Base-by-base conservation (phyloP, 2,888 invertebrate species). In the Ariolimax columbianus region DNA sequence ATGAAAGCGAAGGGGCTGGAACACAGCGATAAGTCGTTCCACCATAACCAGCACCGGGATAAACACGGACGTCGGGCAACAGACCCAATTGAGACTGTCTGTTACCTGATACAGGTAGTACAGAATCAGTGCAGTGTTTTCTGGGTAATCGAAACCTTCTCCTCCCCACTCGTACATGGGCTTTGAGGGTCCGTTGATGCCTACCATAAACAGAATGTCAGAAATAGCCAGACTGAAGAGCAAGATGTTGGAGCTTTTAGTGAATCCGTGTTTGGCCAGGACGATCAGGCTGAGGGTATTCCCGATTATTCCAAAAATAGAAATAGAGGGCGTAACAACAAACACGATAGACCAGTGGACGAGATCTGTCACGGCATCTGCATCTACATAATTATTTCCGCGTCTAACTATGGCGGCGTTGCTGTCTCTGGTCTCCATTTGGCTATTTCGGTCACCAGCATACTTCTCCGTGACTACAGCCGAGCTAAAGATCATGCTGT, bases 151-250 rank as follows among this genome's bases (percentile, higher is more conserved):
- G 40, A 83, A 77, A 0, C 83, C 77, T 11, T 40, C 77, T 26
- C 36, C 36, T 3, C 83, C 47, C 47, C 77, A 72, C 38, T 82
- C 81, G 55, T 82, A 82, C 72, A 82, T 70, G 17, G 70, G 47
- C 38, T 82, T 82, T 4, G 81, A 40, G n/a, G 72, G 70, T 0
- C 72, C 66, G 23, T 83, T 77, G 17, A 68, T 55, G 6, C 83
- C 83, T 17, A 83, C 33, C 83, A 83, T 77, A 30, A 77, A 83
- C n/a, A 59, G 19, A 7, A 83, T 66, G n/a, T 83, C 83, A 14
- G 83, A 77, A 26, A 83, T 68, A 0, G 83, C 83, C 9, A 83
- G 51, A 51, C 38, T 38, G 47, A 83, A 63, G 19, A 83, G 77
- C 17, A 83, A 38, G 23, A 83, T 68, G 55, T 83, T 77, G 19